These are phyloP conservation scores for Leptinotarsa juncta DNA, from an alignment of 2,888 invertebrate genomes.

Conservation along the genomic window DNA sequence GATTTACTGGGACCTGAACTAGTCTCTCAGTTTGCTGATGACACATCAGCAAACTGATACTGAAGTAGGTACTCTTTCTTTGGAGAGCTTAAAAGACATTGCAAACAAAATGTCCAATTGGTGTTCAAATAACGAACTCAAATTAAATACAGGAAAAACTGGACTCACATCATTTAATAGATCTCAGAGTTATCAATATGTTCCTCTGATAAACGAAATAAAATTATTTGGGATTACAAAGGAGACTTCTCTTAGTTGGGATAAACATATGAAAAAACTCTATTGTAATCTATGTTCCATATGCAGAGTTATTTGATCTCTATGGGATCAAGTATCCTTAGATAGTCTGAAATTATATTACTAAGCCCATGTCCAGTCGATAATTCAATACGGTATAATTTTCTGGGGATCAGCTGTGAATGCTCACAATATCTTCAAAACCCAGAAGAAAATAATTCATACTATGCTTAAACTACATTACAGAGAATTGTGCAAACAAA, in stretches of 20 bases:
- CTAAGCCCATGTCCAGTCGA: neutral
- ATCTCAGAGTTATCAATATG: neutral
- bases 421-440: neutral
- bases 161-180: constrained; percentile 1
- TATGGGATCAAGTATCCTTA: constrained; percentile 2
- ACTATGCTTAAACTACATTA: constrained; percentile 9
- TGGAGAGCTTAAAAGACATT: constrained; percentile 7
- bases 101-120: constrained; percentile 9
- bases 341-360: constrained; percentile 8
- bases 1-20: constrained; percentile 8
- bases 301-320: neutral
- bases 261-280: neutral
- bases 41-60: neutral
- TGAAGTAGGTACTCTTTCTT: neutral
- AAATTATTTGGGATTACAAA: neutral
- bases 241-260: neutral
- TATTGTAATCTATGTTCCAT: neutral
- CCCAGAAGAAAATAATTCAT: constrained; percentile 5
- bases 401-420: neutral
- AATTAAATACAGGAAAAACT: constrained; percentile 5
- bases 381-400: constrained; percentile 1
- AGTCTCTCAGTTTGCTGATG: constrained; percentile 16
- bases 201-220: constrained; percentile 6
- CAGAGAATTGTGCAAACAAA: neutral
- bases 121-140: constrained; percentile 1